Evolutionary conservation across 2,888 invertebrate genomes (phyloP), one percentile per base, ranked within the genome.

Genomic region (Hofmannophila pseudospretella): DNA sequence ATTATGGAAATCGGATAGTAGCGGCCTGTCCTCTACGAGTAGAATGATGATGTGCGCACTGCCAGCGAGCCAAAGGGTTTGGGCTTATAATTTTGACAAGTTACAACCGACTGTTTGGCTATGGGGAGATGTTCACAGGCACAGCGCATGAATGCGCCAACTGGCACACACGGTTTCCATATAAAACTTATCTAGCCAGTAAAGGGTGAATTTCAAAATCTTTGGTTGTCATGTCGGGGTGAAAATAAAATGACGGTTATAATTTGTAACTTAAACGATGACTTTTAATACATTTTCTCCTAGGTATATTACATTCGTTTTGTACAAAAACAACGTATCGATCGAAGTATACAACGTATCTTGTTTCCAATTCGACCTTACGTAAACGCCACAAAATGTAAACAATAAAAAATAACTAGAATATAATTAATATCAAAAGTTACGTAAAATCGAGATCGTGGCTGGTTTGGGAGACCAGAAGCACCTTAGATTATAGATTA

Each of bases 221-320:
- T n/a, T n/a, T n/a, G n/a, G n/a, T n/a, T n/a, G n/a, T n/a, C n/a
- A n/a, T n/a, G n/a, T n/a, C n/a, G 32, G 25, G 27, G 14, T 20
- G 35, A 28, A 70, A 82, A 78, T 78, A 68, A 82, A 77, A 75
- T 70, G 31, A 53, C 68, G 51, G 41, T 34, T 43, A 39, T 69
- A 67, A 71, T 73, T 78, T 74, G 71, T 76, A 85, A 84, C 80
- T 82, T 81, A 81, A 82, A 82, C 75, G 64, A 80, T 82, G 80
- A 85, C 80, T 84, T 85, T 84, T 86, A 86, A 82, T 85, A 81
- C 76, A 80, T 69, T 75, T 73, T 65, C 61, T 71, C 66, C 75
- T 84, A 84, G 77, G 68, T 23, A 23, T 23, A 23, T 30, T 81
- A 82, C 79, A 82, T 71, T 76, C 63, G 67, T 77, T 76, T 72